Base-by-base conservation (phyloP, 2,888 invertebrate genomes). In the Emmelina monodactyla region DNA sequence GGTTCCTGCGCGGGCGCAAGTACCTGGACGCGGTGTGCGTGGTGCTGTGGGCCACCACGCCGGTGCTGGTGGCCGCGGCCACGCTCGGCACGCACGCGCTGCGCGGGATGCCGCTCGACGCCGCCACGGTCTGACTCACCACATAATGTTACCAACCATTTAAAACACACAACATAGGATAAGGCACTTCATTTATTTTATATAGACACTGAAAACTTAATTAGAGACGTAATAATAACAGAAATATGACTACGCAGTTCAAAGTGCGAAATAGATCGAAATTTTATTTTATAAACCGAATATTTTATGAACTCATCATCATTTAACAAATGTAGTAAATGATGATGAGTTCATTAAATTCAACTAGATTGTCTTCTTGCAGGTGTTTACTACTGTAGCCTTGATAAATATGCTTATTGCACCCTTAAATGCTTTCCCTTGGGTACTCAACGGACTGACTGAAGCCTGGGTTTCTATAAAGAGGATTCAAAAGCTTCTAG, bases 41-140 rank as follows among this genome's bases (percentile, higher is more conserved):
- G 10, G 98, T 94, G 63, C 91, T 99, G 65, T 99, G 98, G 98
- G 98, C 98, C 0, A 94, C 95, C 1, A 97, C 97, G 5, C 98
- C 98, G 0, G 92, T 97, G 15, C 62, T 94, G 13, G 92, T 94
- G 51, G 89, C 93, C 2, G 85, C 94, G 38, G 73, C 94, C 7
- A 94, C 94, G 1, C 90, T 95, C 53, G 85, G 86, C 10, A 87
- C 89, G 5, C 93, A 91, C 53, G 86, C 88, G 15, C 63, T 90
- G n/a, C 59, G 92, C 46, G 89, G 94, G 39, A 83, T 90, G 76
- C 73, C 85, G 32, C 81, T 98, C 7, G 89, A 89, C 31, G 95
- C 97, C 2, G 89, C 96, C 14, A 94, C 89, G 36, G 94, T 76
- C 51, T 12, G 58, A 53, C 19, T n/a, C n/a, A n/a, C n/a, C n/a